These are phyloP conservation scores for Nemotelus pantherinus DNA, from an alignment of 2,888 invertebrate genomes.

Conservation along the genomic window DNA sequence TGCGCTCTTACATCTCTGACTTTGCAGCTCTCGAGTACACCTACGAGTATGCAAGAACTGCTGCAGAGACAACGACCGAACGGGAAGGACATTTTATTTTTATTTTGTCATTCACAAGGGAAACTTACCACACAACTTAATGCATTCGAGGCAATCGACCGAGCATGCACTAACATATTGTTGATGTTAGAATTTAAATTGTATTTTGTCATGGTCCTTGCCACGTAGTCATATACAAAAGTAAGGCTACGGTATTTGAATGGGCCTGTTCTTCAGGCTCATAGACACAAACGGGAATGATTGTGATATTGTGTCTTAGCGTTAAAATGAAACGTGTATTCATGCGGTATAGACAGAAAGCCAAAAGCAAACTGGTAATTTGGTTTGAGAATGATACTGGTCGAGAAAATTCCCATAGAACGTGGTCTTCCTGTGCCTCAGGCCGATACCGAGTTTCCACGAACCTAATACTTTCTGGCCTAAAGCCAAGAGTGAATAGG, in stretches of 20 bases:
- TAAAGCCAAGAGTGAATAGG: not conserved
- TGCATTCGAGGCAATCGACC: not conserved
- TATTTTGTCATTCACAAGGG: constrained; percentile 2
- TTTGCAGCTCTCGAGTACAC: not conserved
- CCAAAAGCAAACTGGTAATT: not conserved
- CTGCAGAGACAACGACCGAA: not conserved
- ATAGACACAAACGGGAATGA: not conserved
- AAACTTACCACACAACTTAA: not conserved
- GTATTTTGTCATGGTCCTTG: not conserved
- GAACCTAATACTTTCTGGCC: not conserved
- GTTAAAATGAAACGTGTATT: not conserved
- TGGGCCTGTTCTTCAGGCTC: not conserved
- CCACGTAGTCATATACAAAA: not conserved
- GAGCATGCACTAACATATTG: constrained; percentile 6
- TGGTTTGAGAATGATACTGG: not conserved
- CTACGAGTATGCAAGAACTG: not conserved
- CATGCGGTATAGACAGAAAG: not conserved
- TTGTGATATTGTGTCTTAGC: not conserved
- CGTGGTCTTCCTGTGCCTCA: not conserved
- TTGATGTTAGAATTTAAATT: constrained; percentile 9
- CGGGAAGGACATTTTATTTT: not conserved
- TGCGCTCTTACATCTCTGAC: not conserved
- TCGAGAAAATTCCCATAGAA: not conserved
- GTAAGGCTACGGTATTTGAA: not conserved
- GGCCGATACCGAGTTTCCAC: not conserved